Conservation (phyloP, 2,888 invertebrate species). For the Caenorhabditis uteleia region DNA sequence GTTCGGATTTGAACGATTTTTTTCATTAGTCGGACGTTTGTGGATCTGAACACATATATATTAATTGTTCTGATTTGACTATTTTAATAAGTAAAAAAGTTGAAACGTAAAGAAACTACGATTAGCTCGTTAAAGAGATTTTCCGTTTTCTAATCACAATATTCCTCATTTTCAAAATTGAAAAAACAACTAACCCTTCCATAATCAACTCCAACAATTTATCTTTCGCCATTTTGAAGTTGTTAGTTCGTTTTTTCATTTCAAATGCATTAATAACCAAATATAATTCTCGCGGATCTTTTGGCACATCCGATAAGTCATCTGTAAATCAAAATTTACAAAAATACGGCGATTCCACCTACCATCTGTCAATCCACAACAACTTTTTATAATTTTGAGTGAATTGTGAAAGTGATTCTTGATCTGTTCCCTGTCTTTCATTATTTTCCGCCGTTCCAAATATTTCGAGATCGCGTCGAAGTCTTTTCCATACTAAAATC, state of each 20-base stretch:
- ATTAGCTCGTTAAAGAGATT: background rate
- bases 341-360: background rate
- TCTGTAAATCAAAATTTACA: conserved; percentile 8
- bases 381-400: conserved; percentile 46
- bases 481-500: conserved; percentile 60
- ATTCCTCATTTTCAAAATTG: conserved; percentile 1
- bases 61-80: background rate
- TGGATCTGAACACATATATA: conserved; percentile 9
- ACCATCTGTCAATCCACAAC: conserved; percentile 19
- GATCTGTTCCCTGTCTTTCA: conserved; percentile 55
- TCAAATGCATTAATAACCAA: conserved; percentile 61
- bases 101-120: background rate
- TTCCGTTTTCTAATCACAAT: background rate
- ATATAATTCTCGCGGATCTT: conserved; percentile 60
- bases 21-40: conserved; percentile 42
- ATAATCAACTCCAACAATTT: conserved; percentile 45
- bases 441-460: conserved; percentile 52
- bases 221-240: conserved; percentile 35
- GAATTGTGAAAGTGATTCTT: conserved; percentile 61
- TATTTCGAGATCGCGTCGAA: conserved; percentile 52
- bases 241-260: conserved; percentile 54
- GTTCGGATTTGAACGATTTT: conserved; percentile 50
- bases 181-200: conserved; percentile 42
- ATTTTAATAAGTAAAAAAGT: background rate
- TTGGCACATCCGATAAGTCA: conserved; percentile 24